A percentile compares a stretch with the other conserved stretches of the same genome.
Evolutionary conservation across 2,113 vertebrate genomes (phyloP).

Genomic region (Echinops telfairi): DNA sequence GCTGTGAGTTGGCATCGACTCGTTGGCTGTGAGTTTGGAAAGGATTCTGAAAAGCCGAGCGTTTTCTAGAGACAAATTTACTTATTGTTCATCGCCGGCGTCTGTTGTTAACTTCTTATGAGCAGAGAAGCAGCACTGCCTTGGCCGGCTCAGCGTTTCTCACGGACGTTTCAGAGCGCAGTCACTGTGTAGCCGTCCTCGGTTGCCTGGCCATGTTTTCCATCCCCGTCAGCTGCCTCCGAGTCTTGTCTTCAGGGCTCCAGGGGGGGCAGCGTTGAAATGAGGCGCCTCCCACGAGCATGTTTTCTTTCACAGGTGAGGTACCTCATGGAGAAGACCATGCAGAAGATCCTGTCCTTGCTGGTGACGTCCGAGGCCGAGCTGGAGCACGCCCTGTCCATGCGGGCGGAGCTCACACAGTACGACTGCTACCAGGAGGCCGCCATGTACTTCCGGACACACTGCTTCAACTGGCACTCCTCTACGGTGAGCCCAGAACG

Average conservation of each 20-base stretch:
- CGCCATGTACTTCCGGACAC: slow-evolving; percentile 89
- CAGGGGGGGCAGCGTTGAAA: too few relatives aligned
- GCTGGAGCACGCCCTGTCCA: slow-evolving; percentile 84
- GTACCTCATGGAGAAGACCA: slow-evolving; percentile 88
- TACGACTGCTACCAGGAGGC: slow-evolving; percentile 90
- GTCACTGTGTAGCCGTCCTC: neutral
- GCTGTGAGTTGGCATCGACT: neutral
- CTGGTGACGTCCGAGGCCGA: slow-evolving; percentile 83
- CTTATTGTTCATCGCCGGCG: neutral
- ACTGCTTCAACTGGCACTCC: slow-evolving; percentile 97
- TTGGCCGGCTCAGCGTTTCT: neutral
- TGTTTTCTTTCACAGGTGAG: slow-evolving; percentile 81
- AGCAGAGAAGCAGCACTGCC: neutral
- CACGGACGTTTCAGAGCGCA: neutral
- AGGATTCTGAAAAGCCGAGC: neutral
- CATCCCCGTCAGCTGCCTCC: neutral
- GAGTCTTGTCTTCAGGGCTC: too few relatives aligned
- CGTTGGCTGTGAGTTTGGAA: neutral
- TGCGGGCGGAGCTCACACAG: slow-evolving; percentile 85
- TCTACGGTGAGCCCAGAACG: slow-evolving; percentile 86
- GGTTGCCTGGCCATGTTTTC: neutral
- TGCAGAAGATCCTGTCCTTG: slow-evolving; percentile 88
- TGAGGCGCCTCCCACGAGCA: fast-evolving
- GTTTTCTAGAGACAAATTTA: neutral
- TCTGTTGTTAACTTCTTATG: neutral